Evolutionary conservation across 2,797 vertebrate species (phyloP), one percentile per base, ranked within the genome.

Genomic region (Dendrocincla fuliginosa): DNA sequence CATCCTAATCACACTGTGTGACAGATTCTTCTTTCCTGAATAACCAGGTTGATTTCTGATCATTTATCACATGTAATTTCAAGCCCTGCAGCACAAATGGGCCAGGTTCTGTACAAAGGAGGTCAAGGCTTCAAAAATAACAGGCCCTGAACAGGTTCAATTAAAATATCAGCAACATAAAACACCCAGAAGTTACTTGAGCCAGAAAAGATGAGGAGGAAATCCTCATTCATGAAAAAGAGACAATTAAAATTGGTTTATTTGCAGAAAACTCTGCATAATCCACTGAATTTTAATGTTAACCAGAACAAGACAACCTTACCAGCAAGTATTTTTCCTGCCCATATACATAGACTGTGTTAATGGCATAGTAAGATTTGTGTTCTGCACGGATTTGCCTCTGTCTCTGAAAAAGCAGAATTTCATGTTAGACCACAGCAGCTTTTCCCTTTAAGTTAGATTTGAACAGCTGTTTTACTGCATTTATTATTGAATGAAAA

Each of bases 321-420:
- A 99, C 99, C 98, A 99, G 97, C 92, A 99, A 98, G 93, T 99
- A 99, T 94, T 99, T 99, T 97, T 99, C 99, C 97, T 99, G 99
- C 79, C 99, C 99, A 11, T 99, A 99, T 9, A 99, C 99, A 73
- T 99, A 99, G 77, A 99, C 98, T 14, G 99, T 99, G 94, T 99
- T 99, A 97, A 99, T 99, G 68, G 99, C 99, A 49, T 99, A 99
- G 94, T 98, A 98, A 30, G 99, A 99, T 94, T 99, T 99, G 97
- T 99, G 99, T 88, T 99, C 99, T 93, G 99, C 98, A 92, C 98
- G 98, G 84, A 99, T 98, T 89, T 96, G 98, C 96, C 97, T 98
- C 96, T 99, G 99, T 84, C 97, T 98, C 99, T 99, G 98, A 90
- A 98, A 97, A 93, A 13, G 89, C 57, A 92, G 50, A 96, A 95